Percentiles rank a stretch among this genome's conserved stretches.
phyloP scores from a whole-genome alignment of 2,797 vertebrate genomes.

The Danio kyathit region DNA sequence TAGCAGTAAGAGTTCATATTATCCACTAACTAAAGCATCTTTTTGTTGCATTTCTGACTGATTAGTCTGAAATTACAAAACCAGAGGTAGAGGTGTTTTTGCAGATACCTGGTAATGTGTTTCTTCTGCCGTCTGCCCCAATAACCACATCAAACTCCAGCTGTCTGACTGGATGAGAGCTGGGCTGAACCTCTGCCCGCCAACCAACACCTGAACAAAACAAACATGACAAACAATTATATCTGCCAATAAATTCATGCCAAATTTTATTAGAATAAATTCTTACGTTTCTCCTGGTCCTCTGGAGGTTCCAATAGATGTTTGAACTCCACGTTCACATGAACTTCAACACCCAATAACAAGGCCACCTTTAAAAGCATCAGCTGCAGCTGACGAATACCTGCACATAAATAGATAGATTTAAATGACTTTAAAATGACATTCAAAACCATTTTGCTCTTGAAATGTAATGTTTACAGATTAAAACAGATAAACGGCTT shows the following conservation, averaged over 20 bases:
- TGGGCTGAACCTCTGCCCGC: conserved; percentile 89
- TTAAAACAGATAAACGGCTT: neutral
- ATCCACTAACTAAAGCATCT: neutral
- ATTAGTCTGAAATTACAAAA: neutral
- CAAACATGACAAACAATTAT: neutral
- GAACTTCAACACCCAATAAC: conserved; percentile 93
- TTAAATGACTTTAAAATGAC: neutral
- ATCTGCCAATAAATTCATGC: neutral
- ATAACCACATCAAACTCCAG: conserved; percentile 93
- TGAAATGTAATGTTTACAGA: neutral
- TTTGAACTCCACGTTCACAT: conserved; percentile 93
- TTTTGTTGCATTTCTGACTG: neutral
- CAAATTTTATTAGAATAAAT: neutral
- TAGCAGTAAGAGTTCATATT: neutral
- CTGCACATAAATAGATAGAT: conserved; percentile 69
- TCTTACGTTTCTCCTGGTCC: conserved; percentile 87
- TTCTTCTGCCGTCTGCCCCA: conserved; percentile 93
- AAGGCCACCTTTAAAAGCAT: conserved; percentile 94
- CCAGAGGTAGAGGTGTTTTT: neutral
- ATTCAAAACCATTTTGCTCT: neutral
- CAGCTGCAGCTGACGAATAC: conserved; percentile 96
- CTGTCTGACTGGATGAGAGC: conserved; percentile 85
- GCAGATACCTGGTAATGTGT: conserved; percentile 90
- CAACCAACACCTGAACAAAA: conserved; percentile 86
- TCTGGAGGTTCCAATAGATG: conserved; percentile 87